Percentiles rank a stretch among this genome's conserved stretches.
These are phyloP conservation scores for Aporrectodea caliginosa DNA, from an alignment of 1,140 invertebrate genomes.

Conservation along the genomic window DNA sequence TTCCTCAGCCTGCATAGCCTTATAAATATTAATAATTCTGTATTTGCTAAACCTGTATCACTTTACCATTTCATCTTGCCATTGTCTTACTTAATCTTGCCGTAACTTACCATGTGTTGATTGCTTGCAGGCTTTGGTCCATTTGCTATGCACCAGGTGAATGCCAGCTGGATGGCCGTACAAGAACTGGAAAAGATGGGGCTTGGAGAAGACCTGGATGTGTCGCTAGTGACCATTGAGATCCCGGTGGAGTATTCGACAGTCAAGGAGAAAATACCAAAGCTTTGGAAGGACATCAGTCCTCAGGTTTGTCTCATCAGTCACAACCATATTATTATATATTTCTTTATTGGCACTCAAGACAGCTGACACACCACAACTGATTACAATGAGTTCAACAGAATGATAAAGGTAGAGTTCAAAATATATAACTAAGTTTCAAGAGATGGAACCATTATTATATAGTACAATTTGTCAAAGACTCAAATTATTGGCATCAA, in stretches of 20 bases:
- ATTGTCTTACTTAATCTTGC: not conserved
- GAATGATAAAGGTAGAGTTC: no score
- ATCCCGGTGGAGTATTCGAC: conserved; percentile 49
- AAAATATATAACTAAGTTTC: no score
- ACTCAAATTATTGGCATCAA: no score
- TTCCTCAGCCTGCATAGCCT: not conserved
- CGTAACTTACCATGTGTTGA: not conserved
- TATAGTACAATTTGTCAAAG: no score
- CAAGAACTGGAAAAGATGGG: conserved; percentile 58
- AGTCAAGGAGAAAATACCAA: conserved; percentile 44
- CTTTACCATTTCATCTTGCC: not conserved
- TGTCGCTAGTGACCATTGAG: conserved; percentile 42
- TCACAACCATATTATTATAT: no score
- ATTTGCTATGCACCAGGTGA: conserved; percentile 65
- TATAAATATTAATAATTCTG: not conserved
- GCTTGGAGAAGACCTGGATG: conserved; percentile 46
- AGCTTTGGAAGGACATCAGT: conserved; percentile 47
- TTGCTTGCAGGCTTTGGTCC: conserved; percentile 70
- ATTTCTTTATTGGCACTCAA: no score
- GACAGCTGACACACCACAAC: no score
- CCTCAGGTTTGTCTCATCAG: conserved; percentile 47
- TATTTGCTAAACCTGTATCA: not conserved
- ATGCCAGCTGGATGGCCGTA: conserved; percentile 75
- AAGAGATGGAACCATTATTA: no score
- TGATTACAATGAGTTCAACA: no score